These are phyloP conservation scores for Trematocara marginatum DNA, from an alignment of 2,113 vertebrate genomes.

Conservation along the genomic window DNA sequence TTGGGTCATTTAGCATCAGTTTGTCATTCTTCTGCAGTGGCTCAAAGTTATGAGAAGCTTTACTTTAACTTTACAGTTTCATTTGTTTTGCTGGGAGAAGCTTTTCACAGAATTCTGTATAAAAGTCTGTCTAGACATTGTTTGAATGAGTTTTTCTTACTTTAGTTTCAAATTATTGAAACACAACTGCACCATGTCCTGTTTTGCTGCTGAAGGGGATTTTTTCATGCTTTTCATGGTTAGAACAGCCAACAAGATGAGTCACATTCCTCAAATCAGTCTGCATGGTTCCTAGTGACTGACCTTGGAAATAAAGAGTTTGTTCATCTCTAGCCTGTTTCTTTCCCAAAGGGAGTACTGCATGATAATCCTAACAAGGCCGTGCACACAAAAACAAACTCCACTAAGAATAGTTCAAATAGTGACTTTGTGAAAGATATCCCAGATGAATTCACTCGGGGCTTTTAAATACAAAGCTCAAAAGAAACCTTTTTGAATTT, in stretches of 20 bases:
- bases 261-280: fast-evolving
- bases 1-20: background rate
- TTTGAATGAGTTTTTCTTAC: background rate
- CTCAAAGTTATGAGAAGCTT: background rate
- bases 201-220: background rate
- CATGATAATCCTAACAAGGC: background rate
- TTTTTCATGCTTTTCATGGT: background rate
- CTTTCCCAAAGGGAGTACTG: background rate
- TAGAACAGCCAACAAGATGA: background rate
- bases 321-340: background rate
- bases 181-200: background rate
- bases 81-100: background rate
- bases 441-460: background rate
- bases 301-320: background rate
- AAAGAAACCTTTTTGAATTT: background rate
- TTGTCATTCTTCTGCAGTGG: background rate
- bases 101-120: fast-evolving
- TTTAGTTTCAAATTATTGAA: background rate
- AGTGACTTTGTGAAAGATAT: background rate
- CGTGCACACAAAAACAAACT: background rate
- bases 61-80: background rate
- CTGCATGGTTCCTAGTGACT: background rate
- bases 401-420: background rate
- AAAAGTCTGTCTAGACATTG: background rate
- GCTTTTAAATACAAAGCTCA: background rate